These are phyloP conservation scores for Brachirus orientalis DNA, from an alignment of 2,113 vertebrate genomes.

Conservation along the genomic window DNA sequence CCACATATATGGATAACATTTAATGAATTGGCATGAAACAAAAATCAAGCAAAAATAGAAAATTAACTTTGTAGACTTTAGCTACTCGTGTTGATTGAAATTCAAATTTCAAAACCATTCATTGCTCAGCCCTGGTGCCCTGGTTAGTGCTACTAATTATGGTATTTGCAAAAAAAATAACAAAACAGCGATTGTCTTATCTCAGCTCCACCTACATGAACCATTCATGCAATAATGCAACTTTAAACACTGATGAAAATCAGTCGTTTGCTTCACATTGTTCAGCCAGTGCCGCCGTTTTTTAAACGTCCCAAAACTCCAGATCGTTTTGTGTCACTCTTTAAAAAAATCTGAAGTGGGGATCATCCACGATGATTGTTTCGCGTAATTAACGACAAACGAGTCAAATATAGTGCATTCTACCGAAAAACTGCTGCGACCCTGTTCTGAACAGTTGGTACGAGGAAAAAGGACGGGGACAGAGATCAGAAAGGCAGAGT, in stretches of 20 bases:
- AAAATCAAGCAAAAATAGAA: too few species aligned
- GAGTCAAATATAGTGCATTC: conserved; percentile 75
- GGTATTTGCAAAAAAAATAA: conserved; percentile 37
- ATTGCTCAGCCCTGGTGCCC: too few species aligned
- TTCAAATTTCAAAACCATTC: too few species aligned
- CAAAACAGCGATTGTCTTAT: conserved; percentile 75
- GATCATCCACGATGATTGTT: conserved; percentile 25
- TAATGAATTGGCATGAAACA: too few species aligned
- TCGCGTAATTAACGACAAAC: conserved; percentile 18
- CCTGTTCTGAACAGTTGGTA: conserved; percentile 51
- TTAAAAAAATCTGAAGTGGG: too few species aligned
- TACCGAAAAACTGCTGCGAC: conserved; percentile 53
- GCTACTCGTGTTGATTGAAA: too few species aligned
- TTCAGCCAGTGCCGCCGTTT: conserved; percentile 18
- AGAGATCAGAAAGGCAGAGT: conserved; percentile 66
- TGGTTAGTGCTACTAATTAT: conserved; percentile 53
- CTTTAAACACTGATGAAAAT: conserved; percentile 72
- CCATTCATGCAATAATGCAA: conserved; percentile 66
- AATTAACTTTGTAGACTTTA: too few species aligned
- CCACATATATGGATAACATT: too few species aligned
- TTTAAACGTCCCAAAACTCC: conserved; percentile 31
- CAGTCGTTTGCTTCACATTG: conserved; percentile 28
- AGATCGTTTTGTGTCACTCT: conserved; percentile 24
- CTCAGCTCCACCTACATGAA: conserved; percentile 76
- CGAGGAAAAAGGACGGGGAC: conserved; percentile 6